A percentile compares a stretch with the other conserved stretches of the same genome.
Conservation (phyloP, 2,888 invertebrate genomes). For the Darwinula stevensoni region DNA sequence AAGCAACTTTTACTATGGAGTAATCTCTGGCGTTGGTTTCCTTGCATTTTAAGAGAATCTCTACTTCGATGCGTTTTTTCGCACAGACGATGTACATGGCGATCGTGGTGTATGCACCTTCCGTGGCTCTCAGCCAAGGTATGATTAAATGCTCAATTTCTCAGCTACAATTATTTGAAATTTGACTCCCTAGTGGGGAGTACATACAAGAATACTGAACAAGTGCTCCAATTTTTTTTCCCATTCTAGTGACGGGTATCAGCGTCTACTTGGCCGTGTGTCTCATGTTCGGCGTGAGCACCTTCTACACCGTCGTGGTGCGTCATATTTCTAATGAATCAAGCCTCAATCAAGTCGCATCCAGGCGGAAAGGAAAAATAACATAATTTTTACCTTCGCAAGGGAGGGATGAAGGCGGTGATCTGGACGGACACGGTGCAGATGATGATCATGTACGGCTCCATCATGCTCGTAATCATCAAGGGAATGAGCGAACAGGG, state of each 20-base stretch:
- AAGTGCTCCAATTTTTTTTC: constrained; percentile 4
- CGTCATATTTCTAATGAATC: constrained; percentile 16
- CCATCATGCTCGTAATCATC: constrained; percentile 29
- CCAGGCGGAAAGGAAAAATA: neutral
- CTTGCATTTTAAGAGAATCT: too few relatives aligned
- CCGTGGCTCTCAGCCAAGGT: constrained; percentile 55
- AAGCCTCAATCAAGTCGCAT: neutral
- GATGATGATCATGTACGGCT: constrained; percentile 38
- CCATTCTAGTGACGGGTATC: constrained; percentile 43
- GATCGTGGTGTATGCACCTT: constrained; percentile 61
- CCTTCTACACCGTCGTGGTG: constrained; percentile 67
- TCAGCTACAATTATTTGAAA: too few relatives aligned
- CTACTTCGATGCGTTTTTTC: constrained; percentile 2
- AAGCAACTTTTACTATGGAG: too few relatives aligned
- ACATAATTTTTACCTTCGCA: neutral
- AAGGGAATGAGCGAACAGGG: constrained; percentile 35
- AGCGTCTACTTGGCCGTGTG: constrained; percentile 46
- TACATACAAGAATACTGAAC: too few relatives aligned
- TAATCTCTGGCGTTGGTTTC: too few relatives aligned
- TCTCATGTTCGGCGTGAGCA: constrained; percentile 54
- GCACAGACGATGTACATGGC: constrained; percentile 23
- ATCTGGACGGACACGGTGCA: constrained; percentile 53
- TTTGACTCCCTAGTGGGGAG: too few relatives aligned
- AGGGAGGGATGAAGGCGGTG: constrained; percentile 79
- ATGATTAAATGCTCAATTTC: constrained; percentile 11